Conservation (phyloP, 2,113 vertebrate genomes). For the Turnix velox region DNA sequence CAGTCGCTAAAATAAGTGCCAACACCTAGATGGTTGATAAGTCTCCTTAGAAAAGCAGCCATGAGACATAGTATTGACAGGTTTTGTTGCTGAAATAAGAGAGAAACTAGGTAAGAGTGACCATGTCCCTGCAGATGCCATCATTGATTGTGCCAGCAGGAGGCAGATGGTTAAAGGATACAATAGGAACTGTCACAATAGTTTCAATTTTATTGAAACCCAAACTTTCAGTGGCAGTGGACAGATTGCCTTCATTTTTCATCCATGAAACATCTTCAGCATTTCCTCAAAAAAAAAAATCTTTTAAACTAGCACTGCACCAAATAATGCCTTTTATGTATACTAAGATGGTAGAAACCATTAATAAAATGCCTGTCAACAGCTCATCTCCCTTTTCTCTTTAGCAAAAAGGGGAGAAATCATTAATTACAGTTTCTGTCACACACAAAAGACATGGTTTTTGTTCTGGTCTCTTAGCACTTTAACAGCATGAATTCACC, state of each 20-base stretch:
- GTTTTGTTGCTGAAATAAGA: slow-evolving; percentile 67
- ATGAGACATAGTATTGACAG: slow-evolving; percentile 68
- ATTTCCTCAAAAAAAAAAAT: slow-evolving; percentile 78
- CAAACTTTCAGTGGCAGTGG: slow-evolving; percentile 75
- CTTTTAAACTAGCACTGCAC: slow-evolving; percentile 79
- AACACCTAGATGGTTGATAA: slow-evolving; percentile 67
- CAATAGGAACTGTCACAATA: slow-evolving; percentile 83
- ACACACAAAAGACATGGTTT: slow-evolving; percentile 78
- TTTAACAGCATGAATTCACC: slow-evolving; percentile 83
- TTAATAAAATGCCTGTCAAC: slow-evolving; percentile 97
- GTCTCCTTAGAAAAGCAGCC: slow-evolving; percentile 63
- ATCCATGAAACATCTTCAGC: slow-evolving; percentile 80
- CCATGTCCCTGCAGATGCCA: slow-evolving; percentile 65
- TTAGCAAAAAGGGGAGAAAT: slow-evolving; percentile 82
- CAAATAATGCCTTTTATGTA: slow-evolving; percentile 89
- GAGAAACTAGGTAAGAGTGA: slow-evolving; percentile 53
- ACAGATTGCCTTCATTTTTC: slow-evolving; percentile 91
- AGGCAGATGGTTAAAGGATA: slow-evolving; percentile 82
- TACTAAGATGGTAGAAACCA: slow-evolving; percentile 86
- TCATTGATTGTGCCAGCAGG: slow-evolving; percentile 72
- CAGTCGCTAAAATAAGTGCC: slow-evolving; percentile 50
- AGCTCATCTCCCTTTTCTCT: slow-evolving; percentile 79
- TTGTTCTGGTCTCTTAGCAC: slow-evolving; percentile 79
- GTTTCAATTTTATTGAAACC: slow-evolving; percentile 82
- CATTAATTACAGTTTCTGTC: slow-evolving; percentile 98